Evolutionary conservation across 2,797 vertebrate species (phyloP).

Genomic region (Xenopus petersii): DNA sequence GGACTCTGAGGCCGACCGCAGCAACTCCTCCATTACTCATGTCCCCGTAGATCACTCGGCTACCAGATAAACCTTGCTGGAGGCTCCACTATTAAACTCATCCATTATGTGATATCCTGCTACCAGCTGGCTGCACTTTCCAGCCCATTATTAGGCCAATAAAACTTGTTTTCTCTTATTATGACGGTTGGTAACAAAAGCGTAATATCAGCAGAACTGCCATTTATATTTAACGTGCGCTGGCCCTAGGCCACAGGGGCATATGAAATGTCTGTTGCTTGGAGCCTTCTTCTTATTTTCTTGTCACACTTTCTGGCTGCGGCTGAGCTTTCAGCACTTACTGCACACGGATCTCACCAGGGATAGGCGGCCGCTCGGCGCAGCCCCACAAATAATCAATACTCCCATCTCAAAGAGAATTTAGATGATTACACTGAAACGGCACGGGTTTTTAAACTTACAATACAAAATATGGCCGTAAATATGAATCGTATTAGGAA

Average conservation of each 20-base stretch:
- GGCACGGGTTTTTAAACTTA: too few species aligned
- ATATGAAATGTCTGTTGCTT: background rate
- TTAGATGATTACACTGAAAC: too few species aligned
- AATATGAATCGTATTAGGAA: too few species aligned
- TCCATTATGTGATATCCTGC: conserved; percentile 45
- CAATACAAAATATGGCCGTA: too few species aligned
- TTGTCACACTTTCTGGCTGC: background rate
- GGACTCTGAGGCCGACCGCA: background rate
- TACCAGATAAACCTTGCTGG: conserved; percentile 56
- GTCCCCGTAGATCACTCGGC: background rate
- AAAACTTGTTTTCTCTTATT: conserved; percentile 51
- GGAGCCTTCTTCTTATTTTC: background rate
- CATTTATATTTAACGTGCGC: conserved; percentile 47
- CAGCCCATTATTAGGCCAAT: conserved; percentile 54
- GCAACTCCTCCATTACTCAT: conserved; percentile 26
- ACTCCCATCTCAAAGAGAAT: too few species aligned
- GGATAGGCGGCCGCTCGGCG: too few species aligned
- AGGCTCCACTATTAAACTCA: conserved; percentile 55
- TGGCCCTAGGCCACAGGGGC: conserved; percentile 27
- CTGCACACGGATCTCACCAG: too few species aligned
- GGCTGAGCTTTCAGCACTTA: too few species aligned
- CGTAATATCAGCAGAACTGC: conserved; percentile 46
- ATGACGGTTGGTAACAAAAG: conserved; percentile 50
- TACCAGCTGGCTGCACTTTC: conserved; percentile 39
- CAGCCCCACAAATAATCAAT: too few species aligned